Percentiles rank a stretch among this genome's conserved stretches.
Conservation (phyloP, 2,888 invertebrate genomes). For the Andrena chrysosceles region DNA sequence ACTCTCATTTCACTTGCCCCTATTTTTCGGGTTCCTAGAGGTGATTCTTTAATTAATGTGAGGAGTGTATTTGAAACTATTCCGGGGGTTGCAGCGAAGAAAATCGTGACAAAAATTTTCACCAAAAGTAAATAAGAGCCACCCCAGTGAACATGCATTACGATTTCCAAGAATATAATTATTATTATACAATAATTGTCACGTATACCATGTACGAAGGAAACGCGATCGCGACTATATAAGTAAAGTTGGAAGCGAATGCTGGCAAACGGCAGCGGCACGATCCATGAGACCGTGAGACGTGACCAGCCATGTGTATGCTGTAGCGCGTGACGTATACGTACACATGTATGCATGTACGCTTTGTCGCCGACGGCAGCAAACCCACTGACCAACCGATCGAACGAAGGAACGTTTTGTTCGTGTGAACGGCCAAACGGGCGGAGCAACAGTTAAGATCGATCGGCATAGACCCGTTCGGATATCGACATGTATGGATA, state of each 20-base stretch:
- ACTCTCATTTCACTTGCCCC: no score
- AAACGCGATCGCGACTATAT: neutral
- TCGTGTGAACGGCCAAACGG: conserved; percentile 3
- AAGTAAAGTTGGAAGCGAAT: neutral
- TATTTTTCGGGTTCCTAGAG: no score
- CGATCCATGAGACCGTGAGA: conserved; percentile 6
- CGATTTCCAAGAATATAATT: no score
- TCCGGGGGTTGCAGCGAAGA: no score
- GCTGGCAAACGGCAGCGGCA: neutral
- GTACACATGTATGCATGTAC: neutral
- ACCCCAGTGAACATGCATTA: no score
- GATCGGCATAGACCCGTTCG: conserved; percentile 39
- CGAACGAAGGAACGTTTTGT: conserved; percentile 13
- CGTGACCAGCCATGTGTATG: neutral
- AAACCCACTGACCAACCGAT: conserved; percentile 36
- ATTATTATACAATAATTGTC: no score
- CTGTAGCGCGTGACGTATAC: conserved; percentile 19
- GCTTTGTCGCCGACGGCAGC: conserved; percentile 18
- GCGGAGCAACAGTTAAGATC: conserved; percentile 38
- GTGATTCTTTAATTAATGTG: no score
- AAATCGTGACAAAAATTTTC: no score
- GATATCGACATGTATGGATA: neutral
- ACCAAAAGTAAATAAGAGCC: no score
- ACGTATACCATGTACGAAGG: no score
- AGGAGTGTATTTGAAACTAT: no score